Conservation (phyloP, 2,113 vertebrate species). For the Dinomys branickii region DNA sequence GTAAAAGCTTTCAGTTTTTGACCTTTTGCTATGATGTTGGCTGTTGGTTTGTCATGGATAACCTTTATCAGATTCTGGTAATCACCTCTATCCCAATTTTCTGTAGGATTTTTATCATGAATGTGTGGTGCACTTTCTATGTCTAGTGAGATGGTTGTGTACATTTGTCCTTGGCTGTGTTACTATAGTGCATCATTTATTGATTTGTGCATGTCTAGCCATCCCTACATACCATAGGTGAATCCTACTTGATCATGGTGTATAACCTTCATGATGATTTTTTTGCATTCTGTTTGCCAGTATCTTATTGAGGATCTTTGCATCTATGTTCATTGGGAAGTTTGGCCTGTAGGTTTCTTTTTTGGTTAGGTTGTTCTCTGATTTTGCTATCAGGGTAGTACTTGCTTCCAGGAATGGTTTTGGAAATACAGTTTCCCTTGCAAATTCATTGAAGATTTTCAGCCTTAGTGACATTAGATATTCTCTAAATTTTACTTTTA, state of each 20-base stretch:
- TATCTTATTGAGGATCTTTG: too few relatives aligned
- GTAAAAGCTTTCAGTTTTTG: background rate
- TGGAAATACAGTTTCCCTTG: background rate
- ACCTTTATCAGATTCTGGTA: background rate
- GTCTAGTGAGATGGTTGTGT: background rate
- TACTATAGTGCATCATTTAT: too few relatives aligned
- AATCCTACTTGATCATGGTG: too few relatives aligned
- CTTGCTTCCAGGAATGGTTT: background rate
- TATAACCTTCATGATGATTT: too few relatives aligned
- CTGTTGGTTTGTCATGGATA: background rate
- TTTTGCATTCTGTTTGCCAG: too few relatives aligned
- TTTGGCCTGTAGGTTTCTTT: background rate
- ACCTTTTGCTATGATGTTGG: background rate
- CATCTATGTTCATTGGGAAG: too few relatives aligned
- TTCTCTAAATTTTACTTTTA: background rate
- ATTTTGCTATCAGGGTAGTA: background rate
- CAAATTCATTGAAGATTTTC: background rate
- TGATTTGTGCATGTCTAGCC: too few relatives aligned
- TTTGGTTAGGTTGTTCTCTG: background rate
- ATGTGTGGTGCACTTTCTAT: background rate
- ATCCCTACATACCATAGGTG: too few relatives aligned
- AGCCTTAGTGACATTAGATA: background rate
- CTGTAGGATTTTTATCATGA: background rate
- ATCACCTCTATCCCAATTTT: background rate
- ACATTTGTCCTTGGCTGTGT: background rate